Evolutionary conservation across 2,113 vertebrate genomes (phyloP).

Genomic region (Phylloscopus trochilus): DNA sequence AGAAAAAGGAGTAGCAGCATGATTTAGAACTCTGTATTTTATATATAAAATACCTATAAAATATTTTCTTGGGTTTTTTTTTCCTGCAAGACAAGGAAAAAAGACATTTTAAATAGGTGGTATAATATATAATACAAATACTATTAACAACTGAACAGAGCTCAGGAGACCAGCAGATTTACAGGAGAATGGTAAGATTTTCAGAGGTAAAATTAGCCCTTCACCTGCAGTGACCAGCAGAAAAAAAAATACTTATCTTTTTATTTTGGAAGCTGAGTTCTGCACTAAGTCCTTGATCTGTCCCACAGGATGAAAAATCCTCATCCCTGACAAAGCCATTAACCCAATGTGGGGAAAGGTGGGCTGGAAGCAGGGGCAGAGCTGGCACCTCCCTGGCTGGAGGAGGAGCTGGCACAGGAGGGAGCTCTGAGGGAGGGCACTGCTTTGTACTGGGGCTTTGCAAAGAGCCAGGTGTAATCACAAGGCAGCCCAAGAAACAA

Average conservation of each 20-base stretch:
- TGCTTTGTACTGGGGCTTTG: background rate
- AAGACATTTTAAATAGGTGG: no score
- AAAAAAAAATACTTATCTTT: background rate
- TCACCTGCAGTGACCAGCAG: background rate
- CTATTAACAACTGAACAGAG: background rate
- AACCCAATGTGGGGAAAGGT: background rate
- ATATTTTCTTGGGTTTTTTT: background rate
- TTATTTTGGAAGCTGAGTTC: background rate
- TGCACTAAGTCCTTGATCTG: background rate
- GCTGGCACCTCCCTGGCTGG: background rate
- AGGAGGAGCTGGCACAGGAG: background rate
- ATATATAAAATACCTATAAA: background rate
- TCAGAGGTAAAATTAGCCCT: background rate
- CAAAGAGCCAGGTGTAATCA: fast-evolving
- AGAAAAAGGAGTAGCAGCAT: background rate
- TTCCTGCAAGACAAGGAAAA: background rate
- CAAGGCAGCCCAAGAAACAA: background rate
- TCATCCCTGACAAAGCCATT: background rate
- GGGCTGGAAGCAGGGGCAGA: background rate
- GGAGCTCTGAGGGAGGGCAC: background rate
- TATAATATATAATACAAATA: no score
- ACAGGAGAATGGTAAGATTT: background rate
- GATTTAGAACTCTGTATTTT: background rate
- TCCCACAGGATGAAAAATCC: background rate
- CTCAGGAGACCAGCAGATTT: background rate